Conservation (phyloP, 1,140 invertebrate genomes). For the Micrasema longulum region DNA sequence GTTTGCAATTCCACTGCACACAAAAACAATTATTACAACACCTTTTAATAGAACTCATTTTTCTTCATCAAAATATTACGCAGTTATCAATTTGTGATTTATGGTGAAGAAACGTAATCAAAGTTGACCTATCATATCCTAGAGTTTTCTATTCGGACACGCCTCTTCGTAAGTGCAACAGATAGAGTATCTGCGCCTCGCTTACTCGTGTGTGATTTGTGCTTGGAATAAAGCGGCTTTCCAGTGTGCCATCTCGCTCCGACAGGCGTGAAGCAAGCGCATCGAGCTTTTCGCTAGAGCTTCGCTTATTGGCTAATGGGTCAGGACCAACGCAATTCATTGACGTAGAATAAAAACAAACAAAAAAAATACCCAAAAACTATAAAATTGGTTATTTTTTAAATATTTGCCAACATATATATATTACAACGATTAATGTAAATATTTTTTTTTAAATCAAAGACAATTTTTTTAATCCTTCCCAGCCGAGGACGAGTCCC, state of each 20-base stretch:
- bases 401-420: too few species aligned
- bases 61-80: background rate
- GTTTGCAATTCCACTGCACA: too few species aligned
- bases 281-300: conserved; percentile 42
- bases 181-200: background rate
- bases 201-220: background rate
- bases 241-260: conserved; percentile 14
- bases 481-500: too few species aligned
- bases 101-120: conserved; percentile 6
- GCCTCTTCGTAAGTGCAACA: conserved; percentile 15
- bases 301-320: conserved; percentile 45
- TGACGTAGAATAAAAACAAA: conserved; percentile 7
- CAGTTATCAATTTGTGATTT: conserved; percentile 31
- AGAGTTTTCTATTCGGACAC: conserved; percentile 36
- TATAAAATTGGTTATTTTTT: too few species aligned
- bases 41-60: background rate
- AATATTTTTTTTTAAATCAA: too few species aligned
- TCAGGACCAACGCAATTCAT: conserved; percentile 34
- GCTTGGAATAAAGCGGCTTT: background rate
- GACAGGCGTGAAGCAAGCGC: conserved; percentile 35
- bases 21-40: background rate
- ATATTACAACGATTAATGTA: too few species aligned
- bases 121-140: conserved; percentile 23
- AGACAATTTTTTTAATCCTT: too few species aligned
- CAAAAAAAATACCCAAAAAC: too few species aligned